Evolutionary conservation across 1,140 invertebrate genomes (phyloP), one percentile per base, ranked within the genome.

Genomic region (Hypothenemus hampei): DNA sequence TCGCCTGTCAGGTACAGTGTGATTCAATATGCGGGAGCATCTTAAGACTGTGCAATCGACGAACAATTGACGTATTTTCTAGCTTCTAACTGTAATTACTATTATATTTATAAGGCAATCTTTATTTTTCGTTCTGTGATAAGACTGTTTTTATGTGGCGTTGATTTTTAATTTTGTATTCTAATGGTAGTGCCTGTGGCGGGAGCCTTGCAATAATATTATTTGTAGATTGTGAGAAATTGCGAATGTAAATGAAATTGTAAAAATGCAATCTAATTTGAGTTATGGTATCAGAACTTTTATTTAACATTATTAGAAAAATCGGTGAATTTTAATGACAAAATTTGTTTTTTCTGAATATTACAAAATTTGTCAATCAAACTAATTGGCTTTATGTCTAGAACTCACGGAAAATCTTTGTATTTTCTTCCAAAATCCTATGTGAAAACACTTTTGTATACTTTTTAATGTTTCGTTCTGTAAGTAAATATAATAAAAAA

Each of bases 11-110:
- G 87, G 37, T 83, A 87, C 63, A 87, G 80, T 59, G 87, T 90
- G 31, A 90, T 90, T 60, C 85, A 89, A 48, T 91, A 87, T 66
- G 88, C 87, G 6, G 80, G 82, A 18, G 81, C 86, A 10, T 82
- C 81, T 61, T 82, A 81, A 73, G 23, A 54, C 41, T 54, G 51
- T 54, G 31, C 43, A 46, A 41, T 43, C 37, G 39, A 52, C 35
- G 44, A 15, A 49, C 35, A 39, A 58, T 29, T 40, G 21, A 36
- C 50, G n/a, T 31, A 51, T 29, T 35, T 51, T 58, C 35, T 51
- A 51, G 49, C 40, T 44, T 41, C 44, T 33, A 47, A 46, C 29
- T 49, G 54, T 45, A 13, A 13, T 13, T 19, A 3, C 31, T 26
- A n/a, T 47, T 49, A 44, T 49, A 45, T 41, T 52, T 60, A 49